A percentile compares a stretch with the other conserved stretches of the same genome.
These are phyloP conservation scores for Thalassarche chlororhynchos DNA, from an alignment of 2,113 vertebrate species.

Conservation along the genomic window DNA sequence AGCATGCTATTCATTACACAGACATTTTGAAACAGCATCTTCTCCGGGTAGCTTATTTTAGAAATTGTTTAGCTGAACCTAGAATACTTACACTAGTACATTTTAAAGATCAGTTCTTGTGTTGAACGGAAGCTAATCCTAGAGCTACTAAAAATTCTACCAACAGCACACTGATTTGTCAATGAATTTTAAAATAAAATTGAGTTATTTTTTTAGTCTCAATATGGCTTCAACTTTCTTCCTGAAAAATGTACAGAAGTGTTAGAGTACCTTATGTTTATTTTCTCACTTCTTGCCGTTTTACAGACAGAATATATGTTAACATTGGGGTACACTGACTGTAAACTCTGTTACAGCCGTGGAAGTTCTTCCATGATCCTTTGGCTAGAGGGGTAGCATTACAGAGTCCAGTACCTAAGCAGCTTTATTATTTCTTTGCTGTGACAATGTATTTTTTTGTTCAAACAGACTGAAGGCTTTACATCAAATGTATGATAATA, in stretches of 20 bases:
- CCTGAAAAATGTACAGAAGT: neutral
- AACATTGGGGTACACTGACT: neutral
- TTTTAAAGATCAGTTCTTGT: neutral
- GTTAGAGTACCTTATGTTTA: neutral
- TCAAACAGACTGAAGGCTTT: conserved; percentile 57
- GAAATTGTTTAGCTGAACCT: conserved; percentile 53
- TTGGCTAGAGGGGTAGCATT: neutral
- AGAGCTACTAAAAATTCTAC: conserved; percentile 1
- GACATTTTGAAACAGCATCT: neutral
- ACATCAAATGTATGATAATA: conserved; percentile 61
- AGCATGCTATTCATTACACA: neutral
- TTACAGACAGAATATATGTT: neutral
- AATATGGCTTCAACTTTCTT: neutral
- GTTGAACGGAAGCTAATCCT: neutral
- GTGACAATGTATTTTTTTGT: conserved; percentile 1
- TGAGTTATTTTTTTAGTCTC: conserved; percentile 10
- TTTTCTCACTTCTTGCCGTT: conserved; percentile 44
- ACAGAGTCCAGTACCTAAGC: neutral
- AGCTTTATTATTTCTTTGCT: conserved; percentile 30
- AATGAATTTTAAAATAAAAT: conserved; percentile 5
- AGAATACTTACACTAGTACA: conserved; percentile 22
- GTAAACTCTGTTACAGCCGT: neutral
- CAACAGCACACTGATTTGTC: neutral
- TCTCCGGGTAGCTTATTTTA: conserved; percentile 61
- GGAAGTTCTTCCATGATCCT: neutral